Evolutionary conservation across 2,888 invertebrate genomes (phyloP), one percentile per base, ranked within the genome.

Genomic region (Abrostola tripartita): DNA sequence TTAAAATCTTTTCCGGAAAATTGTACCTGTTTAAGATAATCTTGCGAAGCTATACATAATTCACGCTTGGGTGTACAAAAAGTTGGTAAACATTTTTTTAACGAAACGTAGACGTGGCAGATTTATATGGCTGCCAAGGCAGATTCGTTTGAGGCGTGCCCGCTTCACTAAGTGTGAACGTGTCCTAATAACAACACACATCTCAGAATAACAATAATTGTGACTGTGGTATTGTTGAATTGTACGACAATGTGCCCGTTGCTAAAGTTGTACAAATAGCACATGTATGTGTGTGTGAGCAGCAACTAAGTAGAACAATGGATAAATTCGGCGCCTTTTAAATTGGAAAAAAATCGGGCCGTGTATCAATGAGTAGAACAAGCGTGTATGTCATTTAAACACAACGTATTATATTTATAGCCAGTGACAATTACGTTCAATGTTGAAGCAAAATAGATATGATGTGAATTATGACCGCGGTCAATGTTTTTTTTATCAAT

Each of bases 201-300:
- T 66, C 52, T 63, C 57, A 61, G 70, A 75, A 78, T 73, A 78
- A 75, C 58, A 78, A 78, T 80, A 62, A 65, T 74, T 67, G 47
- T 75, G 55, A 78, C 67, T 67, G 64, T 66, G 61, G 68, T 76
- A 64, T 63, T 74, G 67, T 62, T 54, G 65, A 70, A 62, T 61
- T 59, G 65, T 51, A 59, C 55, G 71, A 75, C 77, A 81, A 74
- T 77, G 75, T 71, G 63, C 52, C 61, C 57, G 64, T 69, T 78
- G 51, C 54, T 60, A 66, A 71, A 67, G 65, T 70, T 70, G 65
- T 67, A 62, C 68, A 65, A 64, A 66, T 53, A 63, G 60, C 54
- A 52, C 14, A 47, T 49, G 61, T 61, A 61, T 61, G 65, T 42
- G 68, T 69, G 76, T 61, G 61, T 52, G 58, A 47, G 42, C 12